phyloP scores from a whole-genome alignment of 2,113 vertebrate genomes.

The Synchiropus splendidus region DNA sequence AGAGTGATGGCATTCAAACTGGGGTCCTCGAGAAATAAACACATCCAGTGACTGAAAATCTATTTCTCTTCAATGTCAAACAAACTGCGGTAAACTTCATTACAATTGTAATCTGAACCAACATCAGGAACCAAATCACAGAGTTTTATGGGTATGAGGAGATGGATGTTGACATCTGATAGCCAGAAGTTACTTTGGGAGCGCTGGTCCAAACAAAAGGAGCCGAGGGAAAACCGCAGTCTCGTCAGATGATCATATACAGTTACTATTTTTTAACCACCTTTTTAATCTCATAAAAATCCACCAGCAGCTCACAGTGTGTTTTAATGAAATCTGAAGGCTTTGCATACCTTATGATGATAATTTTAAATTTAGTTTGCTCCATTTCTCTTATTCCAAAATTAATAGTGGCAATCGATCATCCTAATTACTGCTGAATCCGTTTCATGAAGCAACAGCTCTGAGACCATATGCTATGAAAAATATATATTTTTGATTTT shows the following conservation, averaged over 20 bases:
- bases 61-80: constrained; percentile 1
- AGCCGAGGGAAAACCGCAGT: constrained; percentile 22
- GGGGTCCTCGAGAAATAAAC: background rate
- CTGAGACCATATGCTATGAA: too few species aligned
- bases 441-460: too few species aligned
- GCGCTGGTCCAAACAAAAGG: constrained; percentile 14
- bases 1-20: constrained; percentile 14
- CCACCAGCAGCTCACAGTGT: background rate
- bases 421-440: too few species aligned
- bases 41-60: constrained; percentile 8
- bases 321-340: constrained; percentile 1
- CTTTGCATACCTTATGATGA: background rate
- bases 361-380: too few species aligned
- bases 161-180: constrained; percentile 28
- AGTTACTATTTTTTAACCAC: background rate
- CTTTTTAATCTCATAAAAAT: constrained; percentile 1
- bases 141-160: constrained; percentile 14
- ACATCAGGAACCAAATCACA: constrained; percentile 17
- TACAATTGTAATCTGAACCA: constrained; percentile 17
- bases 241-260: constrained; percentile 10
- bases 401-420: too few species aligned
- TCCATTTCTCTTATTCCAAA: too few species aligned
- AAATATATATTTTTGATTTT: too few species aligned
- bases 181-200: constrained; percentile 25
- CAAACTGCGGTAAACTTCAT: constrained; percentile 11